phyloP scores from a whole-genome alignment of 2,113 vertebrate species.

The cattle (Bos taurus) region DNA sequence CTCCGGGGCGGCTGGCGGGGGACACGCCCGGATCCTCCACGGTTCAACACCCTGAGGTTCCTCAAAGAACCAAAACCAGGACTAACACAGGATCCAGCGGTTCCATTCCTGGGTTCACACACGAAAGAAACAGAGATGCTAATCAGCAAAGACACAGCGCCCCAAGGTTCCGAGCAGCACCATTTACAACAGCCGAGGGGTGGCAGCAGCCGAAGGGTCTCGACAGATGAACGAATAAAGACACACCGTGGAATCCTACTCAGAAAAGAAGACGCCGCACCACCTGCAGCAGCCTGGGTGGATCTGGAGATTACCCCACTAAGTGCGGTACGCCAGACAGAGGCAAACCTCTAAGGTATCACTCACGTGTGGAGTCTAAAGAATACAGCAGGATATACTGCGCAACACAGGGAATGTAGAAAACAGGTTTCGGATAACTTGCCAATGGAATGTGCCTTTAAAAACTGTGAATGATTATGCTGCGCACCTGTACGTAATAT shows the following conservation, averaged over 20 bases:
- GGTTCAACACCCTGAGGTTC: background rate
- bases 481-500: rapidly evolving
- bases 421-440: rapidly evolving
- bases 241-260: rapidly evolving
- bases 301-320: rapidly evolving
- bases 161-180: rapidly evolving
- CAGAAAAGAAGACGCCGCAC: rapidly evolving
- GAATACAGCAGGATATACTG: rapidly evolving
- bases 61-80: background rate
- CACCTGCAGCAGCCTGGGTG: rapidly evolving
- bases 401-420: rapidly evolving
- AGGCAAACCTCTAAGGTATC: rapidly evolving
- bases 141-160: background rate
- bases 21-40: background rate
- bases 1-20: background rate
- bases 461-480: rapidly evolving
- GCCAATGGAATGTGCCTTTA: rapidly evolving
- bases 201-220: rapidly evolving
- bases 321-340: rapidly evolving
- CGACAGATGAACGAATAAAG: rapidly evolving
- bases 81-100: background rate
- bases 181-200: background rate
- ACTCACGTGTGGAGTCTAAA: background rate
- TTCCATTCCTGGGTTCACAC: background rate
- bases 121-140: rapidly evolving